These are phyloP conservation scores for Brienomyrus longianalis DNA, from an alignment of 2,113 vertebrate genomes.

Conservation along the genomic window DNA sequence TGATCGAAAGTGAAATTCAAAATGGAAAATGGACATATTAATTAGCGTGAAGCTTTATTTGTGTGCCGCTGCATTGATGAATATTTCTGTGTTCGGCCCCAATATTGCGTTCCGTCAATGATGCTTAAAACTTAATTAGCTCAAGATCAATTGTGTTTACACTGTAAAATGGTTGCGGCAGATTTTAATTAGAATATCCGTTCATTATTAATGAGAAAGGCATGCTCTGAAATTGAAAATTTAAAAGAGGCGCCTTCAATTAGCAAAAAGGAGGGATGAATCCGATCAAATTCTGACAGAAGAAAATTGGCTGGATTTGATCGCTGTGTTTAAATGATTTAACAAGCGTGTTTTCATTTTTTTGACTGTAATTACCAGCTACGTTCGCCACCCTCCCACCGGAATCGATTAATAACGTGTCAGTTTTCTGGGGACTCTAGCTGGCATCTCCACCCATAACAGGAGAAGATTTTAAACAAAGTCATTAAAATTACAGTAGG, in stretches of 20 bases:
- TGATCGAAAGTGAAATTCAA: slow-evolving; percentile 9
- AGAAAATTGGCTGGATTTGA: slow-evolving; percentile 38
- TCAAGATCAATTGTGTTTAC: slow-evolving; percentile 71
- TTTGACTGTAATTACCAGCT: slow-evolving; percentile 29
- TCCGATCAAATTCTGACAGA: slow-evolving; percentile 34
- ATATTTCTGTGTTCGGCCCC: slow-evolving; percentile 46
- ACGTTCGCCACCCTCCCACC: neutral
- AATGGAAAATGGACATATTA: slow-evolving; percentile 30
- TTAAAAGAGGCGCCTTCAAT: slow-evolving; percentile 57
- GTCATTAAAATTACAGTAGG: neutral
- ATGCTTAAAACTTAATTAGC: slow-evolving; percentile 66
- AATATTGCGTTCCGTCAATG: slow-evolving; percentile 50
- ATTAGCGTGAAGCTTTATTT: slow-evolving; percentile 42
- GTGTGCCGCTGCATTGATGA: slow-evolving; percentile 41
- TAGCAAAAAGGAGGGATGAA: slow-evolving; percentile 39
- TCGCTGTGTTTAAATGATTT: slow-evolving; percentile 33
- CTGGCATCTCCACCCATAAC: neutral
- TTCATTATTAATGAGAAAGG: slow-evolving; percentile 69
- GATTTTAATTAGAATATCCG: slow-evolving; percentile 68
- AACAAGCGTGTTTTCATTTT: slow-evolving; percentile 22
- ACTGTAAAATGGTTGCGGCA: slow-evolving; percentile 54
- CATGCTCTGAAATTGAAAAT: slow-evolving; percentile 60
- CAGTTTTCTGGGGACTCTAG: neutral
- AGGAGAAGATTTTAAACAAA: neutral
- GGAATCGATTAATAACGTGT: neutral